Evolutionary conservation across 30 jellyfish, hydroid and myxozoan genomes (phyloP), one percentile per base, ranked within the genome.

Genomic region (Nemopilema nomurai): DNA sequence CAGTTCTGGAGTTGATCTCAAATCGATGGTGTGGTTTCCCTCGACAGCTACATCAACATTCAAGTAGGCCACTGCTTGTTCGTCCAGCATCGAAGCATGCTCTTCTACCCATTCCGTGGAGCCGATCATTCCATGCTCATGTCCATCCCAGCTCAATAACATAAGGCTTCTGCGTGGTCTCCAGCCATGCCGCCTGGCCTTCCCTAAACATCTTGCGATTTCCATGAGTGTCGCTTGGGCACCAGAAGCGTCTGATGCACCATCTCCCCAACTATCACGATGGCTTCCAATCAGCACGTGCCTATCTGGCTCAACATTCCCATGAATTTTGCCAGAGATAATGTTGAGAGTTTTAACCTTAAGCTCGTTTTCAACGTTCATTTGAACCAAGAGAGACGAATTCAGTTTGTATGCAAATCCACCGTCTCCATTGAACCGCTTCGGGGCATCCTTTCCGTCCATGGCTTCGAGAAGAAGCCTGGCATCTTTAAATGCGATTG

Each of bases 71-170:
- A 83, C 86, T 16, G 66, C 91, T 70, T 70, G 81, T 28, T 69
- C 82, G 28, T 28, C 29, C 18, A 84, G 1, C 88, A 72, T 51
- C 19, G 69, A 25, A 18, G 92, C 74, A 25, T 71, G 57, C 27
- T 84, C 96, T 82, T 92, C 96, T 19, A 88, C 92, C 98, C 98
- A 92, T 82, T 87, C 98, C 7, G 92, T 87, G 16, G 98, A 92
- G 4, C 96, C 98, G 30, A 69, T 53, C 51, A 92, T 79, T 18
- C 98, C 97, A 71, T 51, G 87, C 57, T 87, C 97, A 53, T 92
- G 97, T 24, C 92, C 98, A 77, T 92, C 98, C 98, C 98, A 92
- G 65, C 97, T 92, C 69, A 93, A 82, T 21, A 92, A 3, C 89
- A 92, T 80, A 20, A 87, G 81, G 25, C 96, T 87, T 57, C 97